Base-by-base conservation (phyloP, 2,797 vertebrate genomes). In the Octomys mimax region DNA sequence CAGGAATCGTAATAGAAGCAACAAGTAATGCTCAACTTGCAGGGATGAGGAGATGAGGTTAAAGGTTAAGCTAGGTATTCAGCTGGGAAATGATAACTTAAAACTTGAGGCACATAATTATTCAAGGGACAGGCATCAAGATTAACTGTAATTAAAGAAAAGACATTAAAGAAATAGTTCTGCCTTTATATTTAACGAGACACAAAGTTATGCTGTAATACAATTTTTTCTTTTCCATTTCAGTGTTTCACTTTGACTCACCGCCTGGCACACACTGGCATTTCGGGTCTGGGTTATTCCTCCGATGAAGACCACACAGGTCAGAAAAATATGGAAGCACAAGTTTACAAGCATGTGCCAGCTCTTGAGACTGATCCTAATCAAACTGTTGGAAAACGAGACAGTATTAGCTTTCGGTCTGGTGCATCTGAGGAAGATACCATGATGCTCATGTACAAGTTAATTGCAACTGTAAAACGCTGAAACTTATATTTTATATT, bases 311-410 rank as follows among this genome's bases (percentile, higher is more conserved):
- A 99, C 99, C 79, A 98, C 98, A 42, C 99, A 99, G 16, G 99
- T 99, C 98, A 99, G 99, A 96, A 99, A 99, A 96, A 99, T 98
- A 98, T 99, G 99, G 97, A 99, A 99, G 96, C 99, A 99, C 95
- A 99, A 98, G 98, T 99, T 99, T 97, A 99, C 99, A 95, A 99
- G 97, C 99, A 99, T 99, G 98, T 99, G 99, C 99, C 99, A 99
- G 96, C 99, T 99, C 98, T 99, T 99, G 82, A 99, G 99, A 97
- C 99, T 99, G 97, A 99, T 99, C 13, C 99, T 99, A 96, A 99
- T 99, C 85, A 99, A 98, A 97, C 99, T 99, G 98, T 88, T 85
- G 90, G 96, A 90, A 97, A 61, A 54, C 92, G 94, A 21, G 81
- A 89, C 96, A 31, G 86, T n/a, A 46, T 70, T 79, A 83, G 57